Evolutionary conservation across 2,888 invertebrate species (phyloP).

Genomic region (Vanessa cardui): DNA sequence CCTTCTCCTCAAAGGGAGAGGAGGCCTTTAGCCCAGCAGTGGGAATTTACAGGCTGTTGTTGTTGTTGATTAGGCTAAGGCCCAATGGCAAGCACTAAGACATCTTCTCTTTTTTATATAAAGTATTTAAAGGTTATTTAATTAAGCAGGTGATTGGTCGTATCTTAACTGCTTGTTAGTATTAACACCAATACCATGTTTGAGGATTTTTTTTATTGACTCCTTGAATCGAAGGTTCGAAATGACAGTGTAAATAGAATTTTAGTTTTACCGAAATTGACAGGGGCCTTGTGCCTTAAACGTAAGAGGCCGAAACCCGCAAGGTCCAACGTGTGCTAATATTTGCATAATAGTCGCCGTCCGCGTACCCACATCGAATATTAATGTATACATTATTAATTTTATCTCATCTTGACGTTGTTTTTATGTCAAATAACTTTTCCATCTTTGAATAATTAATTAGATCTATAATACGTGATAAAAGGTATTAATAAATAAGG

Average conservation of each 20-base stretch:
- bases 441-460: neutral
- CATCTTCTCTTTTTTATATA: too few species aligned
- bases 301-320: slow-evolving; percentile 28
- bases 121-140: too few species aligned
- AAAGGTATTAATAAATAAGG: too few species aligned
- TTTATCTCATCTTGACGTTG: neutral
- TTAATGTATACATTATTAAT: slow-evolving; percentile 15
- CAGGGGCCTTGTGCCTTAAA: slow-evolving; percentile 30
- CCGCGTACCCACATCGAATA: slow-evolving; percentile 14
- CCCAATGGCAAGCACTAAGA: too few species aligned
- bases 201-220: neutral
- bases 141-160: too few species aligned
- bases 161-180: too few species aligned
- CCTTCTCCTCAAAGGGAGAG: too few species aligned
- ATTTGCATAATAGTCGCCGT: slow-evolving; percentile 26
- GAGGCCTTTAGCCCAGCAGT: too few species aligned
- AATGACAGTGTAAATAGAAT: slow-evolving; percentile 20
- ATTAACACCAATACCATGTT: too few species aligned
- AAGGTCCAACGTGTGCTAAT: slow-evolving; percentile 28
- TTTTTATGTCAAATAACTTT: neutral
- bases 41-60: too few species aligned
- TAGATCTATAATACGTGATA: too few species aligned
- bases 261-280: slow-evolving; percentile 10
- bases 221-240: slow-evolving; percentile 13
- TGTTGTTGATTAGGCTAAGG: too few species aligned